phyloP scores from a whole-genome alignment of 2,113 vertebrate species.

The Xenopus borealis region DNA sequence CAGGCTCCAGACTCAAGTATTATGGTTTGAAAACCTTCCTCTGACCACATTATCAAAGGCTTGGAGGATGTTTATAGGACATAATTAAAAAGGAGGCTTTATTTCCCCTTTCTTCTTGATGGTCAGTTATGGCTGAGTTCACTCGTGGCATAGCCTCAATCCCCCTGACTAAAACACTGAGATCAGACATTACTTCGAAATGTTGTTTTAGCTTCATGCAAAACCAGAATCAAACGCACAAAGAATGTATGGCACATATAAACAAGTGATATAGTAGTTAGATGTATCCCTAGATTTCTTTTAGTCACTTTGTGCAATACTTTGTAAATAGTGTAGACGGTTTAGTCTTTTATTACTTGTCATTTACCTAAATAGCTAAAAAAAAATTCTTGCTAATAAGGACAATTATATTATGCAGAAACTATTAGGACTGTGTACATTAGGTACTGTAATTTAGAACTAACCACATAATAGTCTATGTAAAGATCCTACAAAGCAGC shows the following conservation, averaged over 20 bases:
- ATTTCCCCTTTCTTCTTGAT: conserved; percentile 45
- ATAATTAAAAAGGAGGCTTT: conserved; percentile 47
- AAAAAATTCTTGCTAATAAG: neutral
- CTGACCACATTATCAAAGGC: conserved; percentile 50
- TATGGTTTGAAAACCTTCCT: conserved; percentile 44
- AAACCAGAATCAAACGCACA: neutral
- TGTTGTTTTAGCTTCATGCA: neutral
- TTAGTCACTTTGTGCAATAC: neutral
- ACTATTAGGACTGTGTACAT: neutral
- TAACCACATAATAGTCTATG: neutral
- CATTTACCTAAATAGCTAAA: neutral
- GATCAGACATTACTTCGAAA: neutral
- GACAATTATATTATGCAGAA: neutral
- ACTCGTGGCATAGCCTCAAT: neutral
- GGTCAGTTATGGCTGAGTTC: conserved; percentile 20
- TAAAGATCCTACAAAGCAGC: neutral
- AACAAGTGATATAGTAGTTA: neutral
- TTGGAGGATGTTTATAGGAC: conserved; percentile 46
- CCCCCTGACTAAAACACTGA: neutral
- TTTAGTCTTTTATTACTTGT: conserved; percentile 7
- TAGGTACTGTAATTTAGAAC: neutral
- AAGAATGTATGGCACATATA: neutral
- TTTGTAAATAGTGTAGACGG: neutral
- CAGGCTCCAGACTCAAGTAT: conserved; percentile 47
- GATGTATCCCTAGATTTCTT: neutral